Evolutionary conservation across 2,797 vertebrate genomes (phyloP), one percentile per base, ranked within the genome.

Genomic region (Strix occidentalis): DNA sequence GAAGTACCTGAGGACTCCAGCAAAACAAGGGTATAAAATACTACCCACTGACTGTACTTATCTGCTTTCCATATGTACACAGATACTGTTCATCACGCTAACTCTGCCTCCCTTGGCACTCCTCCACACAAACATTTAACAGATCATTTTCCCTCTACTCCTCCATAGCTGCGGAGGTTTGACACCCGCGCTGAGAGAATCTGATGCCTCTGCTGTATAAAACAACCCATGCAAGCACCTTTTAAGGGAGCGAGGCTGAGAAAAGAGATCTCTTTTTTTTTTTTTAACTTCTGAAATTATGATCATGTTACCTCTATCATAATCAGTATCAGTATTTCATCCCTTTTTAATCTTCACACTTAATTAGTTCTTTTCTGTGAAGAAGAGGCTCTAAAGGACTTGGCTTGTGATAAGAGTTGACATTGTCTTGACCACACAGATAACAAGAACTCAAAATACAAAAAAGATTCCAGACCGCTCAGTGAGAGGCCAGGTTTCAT

Each of bases 101-200:
- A 16, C n/a, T 33, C 86, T 86, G 95, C 28, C 72, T 84, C 54
- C 61, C 63, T 8, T 46, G 41, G 61, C 45, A n/a, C 77, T 86
- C 72, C 72, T 88, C 80, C 86, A 31, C 75, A 25, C 35, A 15
- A 41, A 53, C 45, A 16, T 64, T 29, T 1, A 72, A 43, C 46
- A 48, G 82, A 94, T 85, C 43, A 2, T 78, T 70, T 87, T 76
- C 54, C 90, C 61, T 68, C 37, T 66, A 29, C 64, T 88, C 65
- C 87, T 84, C 78, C 76, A 2, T 9, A 68, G 50, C 10, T 53
- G 56, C 19, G 76, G 89, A 64, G 53, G 25, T 77, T 84, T 64
- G 82, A 74, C 0, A 0, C 63, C 86, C 1, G 0, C 18, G 0
- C 3, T 13, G 71, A 65, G 77, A 89, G 60, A 81, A 90, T 29